Conservation (phyloP, 2,888 invertebrate species). For the Eledona agricola region DNA sequence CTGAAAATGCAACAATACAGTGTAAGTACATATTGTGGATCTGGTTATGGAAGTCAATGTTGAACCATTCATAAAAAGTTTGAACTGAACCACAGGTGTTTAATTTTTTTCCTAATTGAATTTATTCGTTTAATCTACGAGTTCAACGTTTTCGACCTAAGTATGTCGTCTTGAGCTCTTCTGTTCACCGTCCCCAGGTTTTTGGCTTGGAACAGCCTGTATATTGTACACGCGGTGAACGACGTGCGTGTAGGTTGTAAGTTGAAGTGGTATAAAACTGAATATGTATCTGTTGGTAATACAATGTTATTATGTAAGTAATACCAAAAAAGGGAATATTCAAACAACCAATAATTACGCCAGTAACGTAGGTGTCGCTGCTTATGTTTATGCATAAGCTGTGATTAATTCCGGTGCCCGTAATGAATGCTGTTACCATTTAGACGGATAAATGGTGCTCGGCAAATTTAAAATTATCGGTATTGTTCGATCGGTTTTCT, state of each 20-base stretch:
- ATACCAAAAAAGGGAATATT: constrained; percentile 53
- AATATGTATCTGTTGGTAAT: constrained; percentile 41
- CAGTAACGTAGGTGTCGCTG: constrained; percentile 41
- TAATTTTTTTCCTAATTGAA: too few species aligned
- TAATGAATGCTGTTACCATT: constrained; percentile 35
- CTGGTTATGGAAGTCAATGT: too few species aligned
- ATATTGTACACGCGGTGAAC: too few species aligned
- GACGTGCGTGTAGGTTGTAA: constrained; percentile 35
- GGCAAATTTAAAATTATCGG: constrained; percentile 34
- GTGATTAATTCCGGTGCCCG: constrained; percentile 35
- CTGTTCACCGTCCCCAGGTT: too few species aligned
- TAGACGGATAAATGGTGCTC: constrained; percentile 29
- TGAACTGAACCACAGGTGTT: too few species aligned
- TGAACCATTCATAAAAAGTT: too few species aligned
- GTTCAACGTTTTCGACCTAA: too few species aligned
- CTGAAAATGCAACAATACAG: too few species aligned
- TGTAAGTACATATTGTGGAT: too few species aligned
- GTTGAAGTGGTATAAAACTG: constrained; percentile 39
- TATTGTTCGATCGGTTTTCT: constrained; percentile 19
- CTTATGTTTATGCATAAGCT: constrained; percentile 34
- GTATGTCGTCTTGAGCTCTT: too few species aligned
- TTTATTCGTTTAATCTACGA: too few species aligned
- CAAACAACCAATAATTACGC: constrained; percentile 47
- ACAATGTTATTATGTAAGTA: constrained; percentile 48
- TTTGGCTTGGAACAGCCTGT: too few species aligned